phyloP scores from a whole-genome alignment of 2,888 invertebrate species.

The Parascotia fuliginaria region DNA sequence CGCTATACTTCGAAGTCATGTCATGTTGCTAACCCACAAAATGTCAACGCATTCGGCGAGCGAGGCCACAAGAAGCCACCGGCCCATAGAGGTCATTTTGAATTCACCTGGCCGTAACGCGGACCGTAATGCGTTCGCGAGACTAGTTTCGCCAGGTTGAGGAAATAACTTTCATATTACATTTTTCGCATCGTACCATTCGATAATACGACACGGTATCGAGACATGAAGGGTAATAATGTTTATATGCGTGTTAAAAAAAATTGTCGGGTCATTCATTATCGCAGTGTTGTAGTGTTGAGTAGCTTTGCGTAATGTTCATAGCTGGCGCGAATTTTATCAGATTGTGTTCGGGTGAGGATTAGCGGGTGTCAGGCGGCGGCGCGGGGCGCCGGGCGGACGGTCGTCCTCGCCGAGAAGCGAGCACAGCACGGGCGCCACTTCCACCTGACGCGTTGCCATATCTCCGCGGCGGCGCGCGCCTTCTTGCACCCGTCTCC shows the following conservation, averaged over 20 bases:
- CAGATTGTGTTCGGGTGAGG: slow-evolving; percentile 83
- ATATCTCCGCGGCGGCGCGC: slow-evolving; percentile 79
- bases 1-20: slow-evolving; percentile 66
- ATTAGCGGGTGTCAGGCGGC: slow-evolving; percentile 73
- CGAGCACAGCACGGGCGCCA: slow-evolving; percentile 75
- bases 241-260: slow-evolving; percentile 68
- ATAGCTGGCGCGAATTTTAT: slow-evolving; percentile 86
- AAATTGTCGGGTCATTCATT: slow-evolving; percentile 79
- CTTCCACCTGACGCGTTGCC: slow-evolving; percentile 85
- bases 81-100: slow-evolving; percentile 86
- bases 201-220: slow-evolving; percentile 67
- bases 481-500: slow-evolving; percentile 77
- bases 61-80: slow-evolving; percentile 83
- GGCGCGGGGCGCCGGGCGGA: slow-evolving; percentile 62
- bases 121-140: slow-evolving; percentile 82
- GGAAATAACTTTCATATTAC: slow-evolving; percentile 84
- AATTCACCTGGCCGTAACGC: slow-evolving; percentile 84
- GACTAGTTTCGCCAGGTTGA: slow-evolving; percentile 85
- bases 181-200: slow-evolving; percentile 68
- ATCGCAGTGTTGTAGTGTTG: slow-evolving; percentile 76
- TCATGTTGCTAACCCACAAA: slow-evolving; percentile 82
- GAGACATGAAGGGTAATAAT: slow-evolving; percentile 60
- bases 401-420: slow-evolving; percentile 70
- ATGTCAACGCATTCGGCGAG: slow-evolving; percentile 81
- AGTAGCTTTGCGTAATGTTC: slow-evolving; percentile 83